Conservation (phyloP, 2,797 vertebrate genomes). For the Sebastes baramenuke region DNA sequence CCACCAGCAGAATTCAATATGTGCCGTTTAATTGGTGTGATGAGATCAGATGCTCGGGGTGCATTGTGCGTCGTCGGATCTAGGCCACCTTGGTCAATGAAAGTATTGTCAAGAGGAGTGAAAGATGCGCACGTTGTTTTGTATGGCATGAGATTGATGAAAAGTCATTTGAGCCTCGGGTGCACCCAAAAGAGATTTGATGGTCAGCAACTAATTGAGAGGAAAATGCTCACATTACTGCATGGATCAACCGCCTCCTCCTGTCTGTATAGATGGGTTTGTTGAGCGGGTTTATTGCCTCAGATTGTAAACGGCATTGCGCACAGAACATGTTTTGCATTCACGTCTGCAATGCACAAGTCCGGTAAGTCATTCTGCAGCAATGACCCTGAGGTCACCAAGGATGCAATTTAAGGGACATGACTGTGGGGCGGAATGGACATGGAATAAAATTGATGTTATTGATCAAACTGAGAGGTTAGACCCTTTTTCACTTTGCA, state of each 20-base stretch:
- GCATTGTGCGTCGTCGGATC: slow-evolving; percentile 60
- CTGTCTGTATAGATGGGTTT: neutral
- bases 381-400: neutral
- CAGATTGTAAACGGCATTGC: neutral
- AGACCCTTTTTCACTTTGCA: neutral
- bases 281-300: neutral
- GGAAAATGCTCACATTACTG: too few relatives aligned
- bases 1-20: slow-evolving; percentile 65
- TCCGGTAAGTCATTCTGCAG: neutral
- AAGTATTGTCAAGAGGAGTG: slow-evolving; percentile 60
- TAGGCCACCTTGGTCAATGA: slow-evolving; percentile 59
- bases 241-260: neutral
- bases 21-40: slow-evolving; percentile 73
- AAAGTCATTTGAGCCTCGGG: neutral
- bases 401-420: neutral
- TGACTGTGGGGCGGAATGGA: neutral
- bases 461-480: neutral
- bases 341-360: neutral
- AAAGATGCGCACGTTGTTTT: slow-evolving; percentile 31
- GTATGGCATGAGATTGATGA: slow-evolving; percentile 1
- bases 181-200: neutral
- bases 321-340: neutral
- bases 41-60: slow-evolving; percentile 64
- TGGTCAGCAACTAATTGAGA: neutral
- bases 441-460: neutral